phyloP scores from a whole-genome alignment of 2,113 vertebrate species.

The Bombycilla garrulus region DNA sequence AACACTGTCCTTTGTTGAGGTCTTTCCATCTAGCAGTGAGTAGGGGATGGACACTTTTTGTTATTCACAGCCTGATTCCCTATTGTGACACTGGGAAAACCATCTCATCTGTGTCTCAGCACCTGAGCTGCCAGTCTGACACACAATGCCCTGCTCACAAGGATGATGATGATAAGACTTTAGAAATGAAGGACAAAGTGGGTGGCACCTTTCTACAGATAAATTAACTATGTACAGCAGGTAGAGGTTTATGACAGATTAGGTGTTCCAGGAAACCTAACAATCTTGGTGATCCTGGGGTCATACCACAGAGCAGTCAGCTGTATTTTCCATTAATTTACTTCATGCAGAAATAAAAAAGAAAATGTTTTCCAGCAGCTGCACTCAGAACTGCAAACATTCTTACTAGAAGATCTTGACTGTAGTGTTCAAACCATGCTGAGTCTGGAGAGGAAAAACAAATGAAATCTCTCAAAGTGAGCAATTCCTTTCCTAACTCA shows the following conservation, averaged over 20 bases:
- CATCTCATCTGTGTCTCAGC: neutral
- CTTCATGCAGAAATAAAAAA: neutral
- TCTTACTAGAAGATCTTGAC: neutral
- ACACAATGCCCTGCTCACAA: neutral
- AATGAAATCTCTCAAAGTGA: neutral
- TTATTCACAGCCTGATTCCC: neutral
- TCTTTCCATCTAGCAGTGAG: neutral
- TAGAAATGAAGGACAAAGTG: neutral
- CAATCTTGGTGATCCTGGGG: neutral
- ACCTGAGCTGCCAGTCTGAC: neutral
- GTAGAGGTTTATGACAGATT: neutral
- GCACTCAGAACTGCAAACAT: neutral
- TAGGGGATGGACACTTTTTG: neutral
- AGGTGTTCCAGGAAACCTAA: neutral
- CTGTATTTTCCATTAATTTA: neutral
- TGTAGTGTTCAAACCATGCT: neutral
- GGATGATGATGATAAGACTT: rapidly evolving
- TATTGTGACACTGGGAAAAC: neutral
- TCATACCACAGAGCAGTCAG: neutral
- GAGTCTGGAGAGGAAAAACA: neutral
- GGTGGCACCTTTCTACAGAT: neutral
- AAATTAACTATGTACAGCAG: neutral
- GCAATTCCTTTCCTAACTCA: neutral
- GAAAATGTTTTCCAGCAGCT: neutral
- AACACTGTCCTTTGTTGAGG: neutral